A percentile compares a stretch with the other conserved stretches of the same genome.
Evolutionary conservation across 2,888 invertebrate species (phyloP).

Genomic region (Adelphocoris suturalis): DNA sequence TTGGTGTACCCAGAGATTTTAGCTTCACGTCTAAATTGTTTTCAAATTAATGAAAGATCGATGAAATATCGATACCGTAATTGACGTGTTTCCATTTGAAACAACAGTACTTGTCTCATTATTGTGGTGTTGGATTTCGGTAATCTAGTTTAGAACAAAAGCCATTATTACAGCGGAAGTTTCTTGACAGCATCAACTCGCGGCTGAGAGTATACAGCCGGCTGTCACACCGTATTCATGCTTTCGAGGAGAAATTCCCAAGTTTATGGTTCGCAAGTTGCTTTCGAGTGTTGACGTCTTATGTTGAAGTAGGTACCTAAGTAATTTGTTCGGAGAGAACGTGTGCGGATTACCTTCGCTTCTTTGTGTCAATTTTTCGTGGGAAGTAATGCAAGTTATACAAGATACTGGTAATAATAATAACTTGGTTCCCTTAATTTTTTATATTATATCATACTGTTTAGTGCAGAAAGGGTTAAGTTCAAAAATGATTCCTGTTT

Average conservation of each 20-base stretch:
- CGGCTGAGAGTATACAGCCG: neutral
- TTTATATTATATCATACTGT: too few relatives aligned
- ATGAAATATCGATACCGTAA: neutral
- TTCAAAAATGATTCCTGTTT: too few relatives aligned
- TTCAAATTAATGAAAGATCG: neutral
- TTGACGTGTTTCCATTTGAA: neutral
- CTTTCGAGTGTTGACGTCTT: neutral
- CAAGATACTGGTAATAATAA: too few relatives aligned
- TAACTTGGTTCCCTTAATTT: too few relatives aligned
- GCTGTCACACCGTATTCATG: conserved; percentile 20
- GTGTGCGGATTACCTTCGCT: too few relatives aligned
- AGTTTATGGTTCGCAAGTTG: neutral
- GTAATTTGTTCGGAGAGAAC: neutral
- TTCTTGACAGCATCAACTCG: neutral
- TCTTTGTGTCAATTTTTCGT: too few relatives aligned
- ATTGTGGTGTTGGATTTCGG: conserved; percentile 3
- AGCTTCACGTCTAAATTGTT: neutral
- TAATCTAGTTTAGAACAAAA: conserved; percentile 23
- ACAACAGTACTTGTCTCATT: neutral
- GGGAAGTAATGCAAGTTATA: too few relatives aligned
- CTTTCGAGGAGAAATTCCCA: neutral
- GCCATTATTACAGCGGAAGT: conserved; percentile 9
- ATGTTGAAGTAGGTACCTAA: neutral
- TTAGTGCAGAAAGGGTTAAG: too few relatives aligned
- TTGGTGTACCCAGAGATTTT: too few relatives aligned